Evolutionary conservation across 2,113 vertebrate species (phyloP), one percentile per base, ranked within the genome.

Genomic region (Indicator maculatus): DNA sequence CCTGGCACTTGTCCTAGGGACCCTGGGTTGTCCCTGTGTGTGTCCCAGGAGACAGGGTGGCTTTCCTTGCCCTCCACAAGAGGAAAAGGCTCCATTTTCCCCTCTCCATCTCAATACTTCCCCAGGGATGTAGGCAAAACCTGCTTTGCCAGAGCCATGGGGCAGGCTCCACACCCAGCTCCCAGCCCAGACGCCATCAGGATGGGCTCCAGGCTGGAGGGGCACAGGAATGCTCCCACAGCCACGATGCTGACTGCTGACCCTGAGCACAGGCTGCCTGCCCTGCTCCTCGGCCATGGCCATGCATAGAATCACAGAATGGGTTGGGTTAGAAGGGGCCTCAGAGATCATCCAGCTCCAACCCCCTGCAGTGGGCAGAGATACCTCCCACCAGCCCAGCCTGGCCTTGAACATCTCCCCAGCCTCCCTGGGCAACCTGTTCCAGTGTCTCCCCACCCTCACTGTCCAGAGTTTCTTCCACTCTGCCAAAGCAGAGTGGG

Each of bases 181-280:
- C 74, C 58, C 61, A 69, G 73, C 45, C n/a, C 88, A 39, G 53
- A 19, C 59, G 50, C 41, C 1, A 4, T 44, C 50, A 71, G 18
- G 58, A 71, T 21, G 73, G 72, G 52, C 39, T 12, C 18, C 0
- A 0, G 45, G 10, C 30, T 39, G 75, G 82, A 38, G 73, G 12
- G 56, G 64, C 61, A 30, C 45, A 24, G 72, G 30, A 55, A 24
- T 9, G 41, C 28, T 50, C 16, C 52, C 72, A 24, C 72, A 36
- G 63, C 50, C 58, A 73, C 1, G 1, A 7, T 0, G 1, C 63
- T n/a, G 9, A 7, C 28, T 0, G 5, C 20, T 47, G 50, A 18
- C 52, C 60, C 60, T 7, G 1, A 31, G 47, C 3, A 0, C 21
- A 11, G 61, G 15, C 31, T 2, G 1, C 10, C 26, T 23, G 31